These are phyloP conservation scores for Achatina immaculata DNA, from an alignment of 1,140 invertebrate genomes.

Conservation along the genomic window DNA sequence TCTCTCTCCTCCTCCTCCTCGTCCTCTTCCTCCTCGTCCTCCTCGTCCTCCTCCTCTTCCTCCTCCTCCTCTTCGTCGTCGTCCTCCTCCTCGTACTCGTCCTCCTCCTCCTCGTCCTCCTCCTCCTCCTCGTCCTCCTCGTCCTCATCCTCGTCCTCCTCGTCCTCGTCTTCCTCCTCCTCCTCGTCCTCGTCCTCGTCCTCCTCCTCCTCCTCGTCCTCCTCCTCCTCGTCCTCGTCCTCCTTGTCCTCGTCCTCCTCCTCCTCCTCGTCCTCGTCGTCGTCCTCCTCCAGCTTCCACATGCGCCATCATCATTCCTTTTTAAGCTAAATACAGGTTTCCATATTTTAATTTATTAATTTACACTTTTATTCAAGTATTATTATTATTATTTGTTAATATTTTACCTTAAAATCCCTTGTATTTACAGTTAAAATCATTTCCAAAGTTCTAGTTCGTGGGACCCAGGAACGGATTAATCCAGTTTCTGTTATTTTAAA, in stretches of 20 bases:
- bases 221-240: not conserved
- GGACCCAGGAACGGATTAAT: too few species aligned
- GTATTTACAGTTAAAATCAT: too few species aligned
- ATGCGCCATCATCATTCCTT: too few species aligned
- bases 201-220: constrained; percentile 27
- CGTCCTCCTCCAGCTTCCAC: constrained; percentile 28
- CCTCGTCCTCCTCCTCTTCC: not conserved
- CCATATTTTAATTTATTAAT: too few species aligned
- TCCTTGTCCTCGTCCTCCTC: constrained; percentile 26
- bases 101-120: not conserved
- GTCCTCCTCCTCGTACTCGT: not conserved
- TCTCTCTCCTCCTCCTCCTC: too few species aligned
- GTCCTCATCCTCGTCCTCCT: not conserved
- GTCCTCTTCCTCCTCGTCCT: not conserved
- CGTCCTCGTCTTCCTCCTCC: not conserved
- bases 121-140: not conserved
- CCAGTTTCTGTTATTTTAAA: too few species aligned
- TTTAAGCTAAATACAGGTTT: too few species aligned
- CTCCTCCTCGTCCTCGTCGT: constrained; percentile 29
- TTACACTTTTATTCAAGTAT: too few species aligned
- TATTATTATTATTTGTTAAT: too few species aligned
- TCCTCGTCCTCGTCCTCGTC: not conserved
- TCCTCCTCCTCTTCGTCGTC: not conserved
- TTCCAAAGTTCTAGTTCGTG: too few species aligned
- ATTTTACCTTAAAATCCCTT: not conserved